Percentiles rank a stretch among this genome's conserved stretches.
These are phyloP conservation scores for Protula sp. DNA, from an alignment of 2,888 invertebrate genomes.

Conservation along the genomic window DNA sequence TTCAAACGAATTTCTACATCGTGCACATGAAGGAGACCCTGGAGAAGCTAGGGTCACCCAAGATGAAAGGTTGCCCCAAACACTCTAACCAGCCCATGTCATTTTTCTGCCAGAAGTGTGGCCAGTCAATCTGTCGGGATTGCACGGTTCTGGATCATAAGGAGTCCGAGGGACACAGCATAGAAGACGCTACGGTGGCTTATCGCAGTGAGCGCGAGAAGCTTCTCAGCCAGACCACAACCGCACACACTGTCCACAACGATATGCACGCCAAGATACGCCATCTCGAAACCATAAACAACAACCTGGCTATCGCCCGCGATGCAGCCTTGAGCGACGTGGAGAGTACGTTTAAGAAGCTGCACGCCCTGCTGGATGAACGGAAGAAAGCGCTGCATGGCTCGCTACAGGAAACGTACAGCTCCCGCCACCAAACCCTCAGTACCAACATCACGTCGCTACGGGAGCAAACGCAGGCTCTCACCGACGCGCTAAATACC, in stretches of 20 bases:
- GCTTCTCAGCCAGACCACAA: conserved; percentile 9
- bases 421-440: conserved; percentile 8
- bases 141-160: conserved; percentile 24
- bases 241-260: conserved; percentile 1
- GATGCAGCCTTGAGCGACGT: conserved; percentile 12
- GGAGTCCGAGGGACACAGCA: conserved; percentile 17
- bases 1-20: conserved; percentile 29
- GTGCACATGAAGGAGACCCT: conserved; percentile 21
- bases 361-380: conserved; percentile 6
- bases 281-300: conserved; percentile 9
- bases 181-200: conserved; percentile 17
- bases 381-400: conserved; percentile 12
- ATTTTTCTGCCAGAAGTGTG: conserved; percentile 24
- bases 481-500: no score
- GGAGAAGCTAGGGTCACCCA: conserved; percentile 10
- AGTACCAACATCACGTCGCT: conserved; percentile 1
- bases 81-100: conserved; percentile 22
- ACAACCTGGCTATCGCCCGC: conserved; percentile 9
- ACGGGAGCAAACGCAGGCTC: background rate
- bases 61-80: conserved; percentile 16
- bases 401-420: conserved; percentile 10
- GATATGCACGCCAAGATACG: conserved; percentile 7
- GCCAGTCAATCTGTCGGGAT: conserved; percentile 19
- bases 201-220: conserved; percentile 14
- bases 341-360: conserved; percentile 15